A percentile compares a stretch with the other conserved stretches of the same genome.
Conservation (phyloP, 2,797 vertebrate species). For the Poecilia wingei region DNA sequence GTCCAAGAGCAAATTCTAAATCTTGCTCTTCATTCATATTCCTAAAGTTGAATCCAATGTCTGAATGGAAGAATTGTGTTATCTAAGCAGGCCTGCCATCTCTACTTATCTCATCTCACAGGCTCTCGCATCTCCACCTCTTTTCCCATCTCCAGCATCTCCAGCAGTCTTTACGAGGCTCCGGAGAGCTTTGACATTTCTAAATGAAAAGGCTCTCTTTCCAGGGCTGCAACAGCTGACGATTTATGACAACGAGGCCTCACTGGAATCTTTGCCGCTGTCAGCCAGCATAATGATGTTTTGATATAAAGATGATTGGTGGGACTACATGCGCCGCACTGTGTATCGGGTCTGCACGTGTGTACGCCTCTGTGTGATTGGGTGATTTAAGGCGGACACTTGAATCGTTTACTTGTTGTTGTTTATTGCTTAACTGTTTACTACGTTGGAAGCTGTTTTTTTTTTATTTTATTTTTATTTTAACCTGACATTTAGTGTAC, state of each 20-base stretch:
- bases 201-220: constrained; percentile 94
- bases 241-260: constrained; percentile 90
- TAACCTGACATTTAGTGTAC: constrained; percentile 65
- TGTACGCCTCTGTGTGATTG: constrained; percentile 41
- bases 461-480: constrained; percentile 39
- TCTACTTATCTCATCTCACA: constrained; percentile 38
- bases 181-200: constrained; percentile 89
- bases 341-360: constrained; percentile 50
- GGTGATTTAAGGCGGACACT: constrained; percentile 75
- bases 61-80: not conserved
- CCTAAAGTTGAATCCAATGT: constrained; percentile 12
- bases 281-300: constrained; percentile 94
- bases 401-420: constrained; percentile 71
- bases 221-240: constrained; percentile 87
- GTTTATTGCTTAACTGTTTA: constrained; percentile 74
- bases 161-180: constrained; percentile 82
- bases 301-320: constrained; percentile 96
- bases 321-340: constrained; percentile 76
- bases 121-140: constrained; percentile 46
- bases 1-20: constrained; percentile 6
- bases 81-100: constrained; percentile 45
- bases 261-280: constrained; percentile 86
- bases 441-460: constrained; percentile 47
- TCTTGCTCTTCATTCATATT: constrained; percentile 6
- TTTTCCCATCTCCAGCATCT: constrained; percentile 58